Evolutionary conservation across 2,113 vertebrate species (phyloP).

Genomic region (Oncorhynchus masou): DNA sequence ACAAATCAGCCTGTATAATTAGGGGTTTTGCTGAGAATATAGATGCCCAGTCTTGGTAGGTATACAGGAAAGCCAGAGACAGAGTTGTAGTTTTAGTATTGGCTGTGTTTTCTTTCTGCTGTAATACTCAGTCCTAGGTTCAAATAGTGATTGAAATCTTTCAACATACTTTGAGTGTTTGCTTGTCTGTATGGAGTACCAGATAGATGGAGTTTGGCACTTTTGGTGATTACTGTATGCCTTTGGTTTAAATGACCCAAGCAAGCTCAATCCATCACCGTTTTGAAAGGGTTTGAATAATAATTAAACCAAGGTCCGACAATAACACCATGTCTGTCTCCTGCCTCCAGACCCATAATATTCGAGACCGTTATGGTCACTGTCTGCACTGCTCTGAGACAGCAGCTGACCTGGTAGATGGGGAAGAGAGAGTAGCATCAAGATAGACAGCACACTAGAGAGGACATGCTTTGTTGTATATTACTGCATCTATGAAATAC

Average conservation of each 20-base stretch:
- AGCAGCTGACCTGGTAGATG: constrained; percentile 44
- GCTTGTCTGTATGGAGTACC: no score
- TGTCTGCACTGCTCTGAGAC: constrained; percentile 54
- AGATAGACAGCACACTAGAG: neutral
- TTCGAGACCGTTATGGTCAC: constrained; percentile 65
- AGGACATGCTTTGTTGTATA: no score
- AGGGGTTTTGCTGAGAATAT: constrained; percentile 33
- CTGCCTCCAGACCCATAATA: constrained; percentile 56
- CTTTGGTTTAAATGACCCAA: no score
- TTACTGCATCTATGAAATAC: no score
- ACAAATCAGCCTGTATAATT: constrained; percentile 58
- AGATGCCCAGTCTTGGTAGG: constrained; percentile 14
- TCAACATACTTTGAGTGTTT: no score
- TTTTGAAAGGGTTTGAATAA: no score
- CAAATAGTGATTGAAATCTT: no score
- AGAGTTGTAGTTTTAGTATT: constrained; percentile 32
- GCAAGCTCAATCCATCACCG: no score
- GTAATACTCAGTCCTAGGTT: no score
- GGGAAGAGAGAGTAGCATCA: constrained; percentile 39
- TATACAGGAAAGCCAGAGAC: constrained; percentile 49
- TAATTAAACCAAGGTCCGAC: neutral
- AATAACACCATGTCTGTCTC: constrained; percentile 64
- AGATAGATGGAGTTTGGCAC: no score
- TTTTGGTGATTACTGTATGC: no score
- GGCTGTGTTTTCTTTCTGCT: constrained; percentile 21